These are phyloP conservation scores for Lepus americanus DNA, from an alignment of 2,113 vertebrate genomes.

Conservation along the genomic window DNA sequence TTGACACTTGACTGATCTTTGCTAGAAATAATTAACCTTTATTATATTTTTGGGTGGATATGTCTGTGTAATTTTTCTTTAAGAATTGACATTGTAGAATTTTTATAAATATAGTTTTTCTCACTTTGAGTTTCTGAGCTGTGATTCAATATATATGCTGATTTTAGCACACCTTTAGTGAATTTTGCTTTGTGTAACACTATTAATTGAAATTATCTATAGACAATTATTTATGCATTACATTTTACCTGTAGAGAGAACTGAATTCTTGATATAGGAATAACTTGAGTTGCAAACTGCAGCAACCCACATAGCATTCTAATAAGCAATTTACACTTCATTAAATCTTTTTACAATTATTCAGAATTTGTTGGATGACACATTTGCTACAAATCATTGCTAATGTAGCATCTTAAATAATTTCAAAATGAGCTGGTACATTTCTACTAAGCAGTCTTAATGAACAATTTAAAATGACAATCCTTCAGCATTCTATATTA, in stretches of 20 bases:
- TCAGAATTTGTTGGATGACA: constrained; percentile 52
- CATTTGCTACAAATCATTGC: constrained; percentile 70
- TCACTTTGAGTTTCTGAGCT: constrained; percentile 52
- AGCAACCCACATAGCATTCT: constrained; percentile 41
- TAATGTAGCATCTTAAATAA: constrained; percentile 75
- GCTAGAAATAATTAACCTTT: not conserved
- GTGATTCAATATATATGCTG: constrained; percentile 13
- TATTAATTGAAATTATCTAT: constrained; percentile 60
- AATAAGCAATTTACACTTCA: constrained; percentile 12
- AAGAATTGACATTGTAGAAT: not conserved
- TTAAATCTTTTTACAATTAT: constrained; percentile 77
- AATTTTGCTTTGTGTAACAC: constrained; percentile 55
- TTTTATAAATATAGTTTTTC: constrained; percentile 41
- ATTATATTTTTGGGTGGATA: not conserved
- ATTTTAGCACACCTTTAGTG: constrained; percentile 51
- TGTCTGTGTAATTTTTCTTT: not conserved
- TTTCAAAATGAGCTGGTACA: constrained; percentile 52
- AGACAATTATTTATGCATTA: constrained; percentile 52
- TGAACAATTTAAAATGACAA: constrained; percentile 71
- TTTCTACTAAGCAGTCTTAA: constrained; percentile 60
- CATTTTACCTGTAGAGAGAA: constrained; percentile 66
- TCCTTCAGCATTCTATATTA: not conserved
- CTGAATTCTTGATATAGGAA: constrained; percentile 62
- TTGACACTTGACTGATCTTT: not conserved
- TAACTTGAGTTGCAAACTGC: constrained; percentile 51